Evolutionary conservation across 2,888 invertebrate species (phyloP).

Genomic region (Microchrysa polita): DNA sequence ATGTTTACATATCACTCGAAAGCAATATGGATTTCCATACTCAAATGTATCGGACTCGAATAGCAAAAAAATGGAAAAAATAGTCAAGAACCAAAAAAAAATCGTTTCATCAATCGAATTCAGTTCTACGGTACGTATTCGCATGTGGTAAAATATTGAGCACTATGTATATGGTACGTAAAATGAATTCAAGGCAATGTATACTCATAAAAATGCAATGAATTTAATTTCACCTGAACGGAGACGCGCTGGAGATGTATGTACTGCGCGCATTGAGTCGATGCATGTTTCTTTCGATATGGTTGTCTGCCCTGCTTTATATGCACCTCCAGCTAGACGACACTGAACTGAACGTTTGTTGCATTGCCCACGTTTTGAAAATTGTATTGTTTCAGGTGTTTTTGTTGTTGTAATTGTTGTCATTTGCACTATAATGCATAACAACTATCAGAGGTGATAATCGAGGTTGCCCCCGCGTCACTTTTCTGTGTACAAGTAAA

Average conservation of each 20-base stretch:
- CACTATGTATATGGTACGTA: too few relatives aligned
- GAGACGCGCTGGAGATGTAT: not conserved
- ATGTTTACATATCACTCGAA: too few relatives aligned
- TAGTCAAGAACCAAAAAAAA: too few relatives aligned
- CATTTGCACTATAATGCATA: conserved; percentile 27
- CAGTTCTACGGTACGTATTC: too few relatives aligned
- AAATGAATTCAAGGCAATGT: conserved; percentile 14
- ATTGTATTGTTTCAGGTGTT: not conserved
- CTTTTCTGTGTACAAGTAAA: conserved; percentile 3
- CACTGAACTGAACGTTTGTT: conserved; percentile 20
- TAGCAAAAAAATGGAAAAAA: too few relatives aligned
- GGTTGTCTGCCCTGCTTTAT: not conserved
- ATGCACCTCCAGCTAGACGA: too few relatives aligned
- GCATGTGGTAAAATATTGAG: too few relatives aligned
- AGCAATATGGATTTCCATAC: too few relatives aligned
- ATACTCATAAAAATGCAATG: conserved; percentile 41
- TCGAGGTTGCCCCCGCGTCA: conserved; percentile 33
- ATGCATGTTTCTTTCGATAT: too few relatives aligned
- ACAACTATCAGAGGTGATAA: conserved; percentile 36
- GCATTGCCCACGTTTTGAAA: conserved; percentile 17
- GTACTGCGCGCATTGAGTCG: not conserved
- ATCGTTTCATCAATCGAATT: too few relatives aligned
- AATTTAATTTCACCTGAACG: conserved; percentile 33
- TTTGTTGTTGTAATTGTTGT: conserved; percentile 8
- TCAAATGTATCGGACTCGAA: too few relatives aligned